phyloP scores from a whole-genome alignment of 2,113 vertebrate genomes.

The Aphyosemion australe region DNA sequence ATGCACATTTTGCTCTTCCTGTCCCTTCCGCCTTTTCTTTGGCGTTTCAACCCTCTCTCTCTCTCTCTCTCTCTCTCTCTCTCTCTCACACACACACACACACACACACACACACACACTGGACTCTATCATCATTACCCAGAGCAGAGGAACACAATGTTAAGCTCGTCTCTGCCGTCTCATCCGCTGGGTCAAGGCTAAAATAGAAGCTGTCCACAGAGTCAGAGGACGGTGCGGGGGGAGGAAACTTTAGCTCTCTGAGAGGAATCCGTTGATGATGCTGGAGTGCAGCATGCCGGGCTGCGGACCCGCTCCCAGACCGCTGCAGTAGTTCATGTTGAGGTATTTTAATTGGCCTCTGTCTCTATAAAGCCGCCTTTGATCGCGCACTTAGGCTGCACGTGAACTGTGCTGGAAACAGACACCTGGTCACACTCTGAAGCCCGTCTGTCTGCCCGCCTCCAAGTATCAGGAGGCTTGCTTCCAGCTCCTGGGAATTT shows the following conservation, averaged over 20 bases:
- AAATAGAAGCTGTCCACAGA: constrained; percentile 66
- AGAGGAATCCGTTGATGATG: constrained; percentile 36
- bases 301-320: constrained; percentile 63
- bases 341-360: constrained; percentile 77
- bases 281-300: constrained; percentile 38
- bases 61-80: too few species aligned
- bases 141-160: constrained; percentile 67
- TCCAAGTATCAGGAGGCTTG: constrained; percentile 1
- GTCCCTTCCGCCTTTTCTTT: constrained; percentile 52
- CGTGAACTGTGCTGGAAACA: constrained; percentile 57
- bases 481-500: background rate
- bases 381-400: constrained; percentile 66
- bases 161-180: constrained; percentile 60
- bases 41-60: too few species aligned
- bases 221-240: constrained; percentile 38
- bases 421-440: constrained; percentile 63
- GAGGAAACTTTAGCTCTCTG: constrained; percentile 14
- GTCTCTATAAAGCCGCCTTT: constrained; percentile 75
- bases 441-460: constrained; percentile 37
- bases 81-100: constrained; percentile 28
- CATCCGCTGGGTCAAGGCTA: constrained; percentile 52
- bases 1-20: constrained; percentile 67
- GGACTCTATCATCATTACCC: constrained; percentile 61
- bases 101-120: constrained; percentile 33
- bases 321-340: constrained; percentile 67